Conservation (phyloP, 1,140 invertebrate species). For the Cryptotermes secundus region DNA sequence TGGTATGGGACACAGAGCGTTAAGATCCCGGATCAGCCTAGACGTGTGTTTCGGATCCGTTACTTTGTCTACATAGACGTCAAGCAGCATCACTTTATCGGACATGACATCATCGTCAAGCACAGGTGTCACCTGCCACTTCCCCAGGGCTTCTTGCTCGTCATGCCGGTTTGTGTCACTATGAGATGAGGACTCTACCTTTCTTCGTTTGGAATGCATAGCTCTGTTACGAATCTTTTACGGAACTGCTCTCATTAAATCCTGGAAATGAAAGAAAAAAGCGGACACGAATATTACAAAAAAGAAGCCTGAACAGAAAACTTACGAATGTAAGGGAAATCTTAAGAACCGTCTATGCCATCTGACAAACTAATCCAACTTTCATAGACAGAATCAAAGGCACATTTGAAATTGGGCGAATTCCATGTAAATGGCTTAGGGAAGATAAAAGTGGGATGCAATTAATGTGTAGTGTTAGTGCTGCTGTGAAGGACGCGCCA, state of each 20-base stretch:
- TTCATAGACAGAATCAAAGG: too few species aligned
- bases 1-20: constrained; percentile 56
- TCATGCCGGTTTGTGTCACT: background rate
- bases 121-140: constrained; percentile 22
- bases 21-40: constrained; percentile 58
- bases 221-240: background rate
- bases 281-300: background rate
- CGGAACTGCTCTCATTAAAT: background rate
- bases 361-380: background rate
- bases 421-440: too few species aligned
- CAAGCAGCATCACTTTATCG: constrained; percentile 52
- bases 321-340: background rate
- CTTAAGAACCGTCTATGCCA: background rate
- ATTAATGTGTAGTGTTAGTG: too few species aligned
- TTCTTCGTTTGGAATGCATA: constrained; percentile 20
- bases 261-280: background rate
- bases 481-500: too few species aligned
- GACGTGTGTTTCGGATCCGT: constrained; percentile 63
- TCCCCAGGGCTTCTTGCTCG: background rate
- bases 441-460: too few species aligned
- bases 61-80: constrained; percentile 61
- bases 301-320: background rate
- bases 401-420: too few species aligned
- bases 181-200: background rate
- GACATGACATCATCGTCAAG: constrained; percentile 9